Base-by-base conservation (phyloP, 1,140 invertebrate species). In the Camponotus floridanus region DNA sequence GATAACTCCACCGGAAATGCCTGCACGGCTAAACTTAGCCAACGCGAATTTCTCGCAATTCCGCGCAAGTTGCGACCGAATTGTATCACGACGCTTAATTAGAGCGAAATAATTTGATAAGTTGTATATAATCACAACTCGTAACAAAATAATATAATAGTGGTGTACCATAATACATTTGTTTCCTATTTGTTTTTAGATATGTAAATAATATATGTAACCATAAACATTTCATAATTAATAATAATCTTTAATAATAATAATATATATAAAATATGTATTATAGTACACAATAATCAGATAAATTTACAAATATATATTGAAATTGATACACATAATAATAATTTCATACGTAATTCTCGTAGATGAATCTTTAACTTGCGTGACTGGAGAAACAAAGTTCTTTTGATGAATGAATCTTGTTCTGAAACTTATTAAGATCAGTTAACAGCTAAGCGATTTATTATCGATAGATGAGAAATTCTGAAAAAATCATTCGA, bases 21-120 rank as follows among this genome's bases (percentile, higher is more conserved):
- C 33, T 45, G 51, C 55, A 73, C 51, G 26, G 18, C 51, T 59
- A 59, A 81, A 81, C 67, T 81, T 81, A 55, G 15, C 51, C 55
- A 36, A 73, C 51, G 13, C 4, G 67, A 81, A 81, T 71, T 81
- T 81, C 67, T 59, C 21, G 51, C n/a, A n/a, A n/a, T n/a, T n/a
- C 55, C 48, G 79, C 39, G 39, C 67, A 81, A 61, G 79, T 55
- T 81, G 79, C 36, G 55, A 26, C 65, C 78, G 55, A 81, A 73
- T 73, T 59, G 67, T 68, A 81, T 57, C 11, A 39, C 55, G 39
- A 61, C 55, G 67, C 51, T 81, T 81, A 73, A 81, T 81, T 81
- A 81, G 67, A 81, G 79, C 51, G 61, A 81, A 81, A 81, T 81
- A 81, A 81, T 81, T 81, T 81, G 8, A 26, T 21, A 67, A 70